phyloP scores from a whole-genome alignment of 2,113 vertebrate genomes.

The Grus americana region DNA sequence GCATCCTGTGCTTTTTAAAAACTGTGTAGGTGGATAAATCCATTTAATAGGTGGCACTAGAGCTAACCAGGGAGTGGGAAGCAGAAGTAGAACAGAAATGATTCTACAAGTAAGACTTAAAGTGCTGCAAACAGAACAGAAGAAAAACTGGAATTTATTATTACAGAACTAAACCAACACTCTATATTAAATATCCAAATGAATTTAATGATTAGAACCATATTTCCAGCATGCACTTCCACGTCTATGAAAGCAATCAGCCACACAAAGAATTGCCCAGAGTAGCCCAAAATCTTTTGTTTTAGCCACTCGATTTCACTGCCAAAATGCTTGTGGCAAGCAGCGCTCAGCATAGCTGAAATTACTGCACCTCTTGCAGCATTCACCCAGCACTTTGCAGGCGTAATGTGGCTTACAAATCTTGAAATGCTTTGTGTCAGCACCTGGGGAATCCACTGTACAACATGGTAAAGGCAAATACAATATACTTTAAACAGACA shows the following conservation, averaged over 20 bases:
- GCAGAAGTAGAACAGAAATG: background rate
- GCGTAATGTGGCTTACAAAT: background rate
- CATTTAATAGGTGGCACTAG: background rate
- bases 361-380: background rate
- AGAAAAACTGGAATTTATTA: background rate
- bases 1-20: background rate
- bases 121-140: background rate
- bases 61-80: background rate
- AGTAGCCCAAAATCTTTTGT: background rate
- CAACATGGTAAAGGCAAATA: background rate
- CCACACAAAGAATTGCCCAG: background rate
- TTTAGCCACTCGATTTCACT: background rate
- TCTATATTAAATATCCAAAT: background rate
- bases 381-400: background rate
- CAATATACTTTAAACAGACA: background rate
- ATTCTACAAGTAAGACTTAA: background rate
- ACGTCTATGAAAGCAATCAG: background rate
- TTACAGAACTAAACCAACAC: background rate
- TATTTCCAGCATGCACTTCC: background rate
- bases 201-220: slow-evolving; percentile 14
- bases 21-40: background rate
- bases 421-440: background rate
- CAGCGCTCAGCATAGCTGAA: background rate
- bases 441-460: background rate
- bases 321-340: background rate